Percentiles rank a stretch among this genome's conserved stretches.
phyloP scores from a whole-genome alignment of 2,888 invertebrate species.

The Agrotis exclamationis region DNA sequence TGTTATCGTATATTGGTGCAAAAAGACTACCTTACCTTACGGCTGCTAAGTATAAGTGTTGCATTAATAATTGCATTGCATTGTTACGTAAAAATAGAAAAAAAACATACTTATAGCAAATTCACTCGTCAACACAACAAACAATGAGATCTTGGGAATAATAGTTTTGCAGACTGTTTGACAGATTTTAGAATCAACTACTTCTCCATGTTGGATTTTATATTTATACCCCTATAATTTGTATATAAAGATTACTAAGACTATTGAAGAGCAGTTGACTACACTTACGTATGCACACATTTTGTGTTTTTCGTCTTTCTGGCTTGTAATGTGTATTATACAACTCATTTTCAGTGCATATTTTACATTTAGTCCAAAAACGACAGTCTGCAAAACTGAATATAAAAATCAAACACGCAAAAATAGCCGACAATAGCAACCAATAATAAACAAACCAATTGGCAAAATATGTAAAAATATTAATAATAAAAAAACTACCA shows the following conservation, averaged over 20 bases:
- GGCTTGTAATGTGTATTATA: conserved; percentile 31
- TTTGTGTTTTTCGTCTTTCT: conserved; percentile 7
- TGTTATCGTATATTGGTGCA: conserved; percentile 69
- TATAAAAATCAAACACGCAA: conserved; percentile 63
- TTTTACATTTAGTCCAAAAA: conserved; percentile 18
- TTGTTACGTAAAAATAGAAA: conserved; percentile 46
- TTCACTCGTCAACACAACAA: conserved; percentile 63
- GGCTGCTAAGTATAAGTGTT: conserved; percentile 52
- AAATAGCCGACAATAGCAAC: conserved; percentile 64
- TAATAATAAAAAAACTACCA: conserved; percentile 46
- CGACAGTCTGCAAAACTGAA: conserved; percentile 59
- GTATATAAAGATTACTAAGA: too few relatives aligned
- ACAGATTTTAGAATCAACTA: not conserved
- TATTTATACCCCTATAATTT: too few relatives aligned
- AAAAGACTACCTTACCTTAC: conserved; percentile 67
- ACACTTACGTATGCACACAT: conserved; percentile 14
- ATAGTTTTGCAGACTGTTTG: conserved; percentile 59
- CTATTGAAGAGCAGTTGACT: too few relatives aligned
- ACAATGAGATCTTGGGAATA: conserved; percentile 65
- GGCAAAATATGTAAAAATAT: conserved; percentile 57
- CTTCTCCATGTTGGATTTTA: not conserved
- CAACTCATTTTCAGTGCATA: conserved; percentile 20
- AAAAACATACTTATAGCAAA: conserved; percentile 54
- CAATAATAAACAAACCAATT: conserved; percentile 66
- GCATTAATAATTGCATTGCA: conserved; percentile 64